phyloP scores from a whole-genome alignment of 2,797 vertebrate genomes.

The Chanos chanos region DNA sequence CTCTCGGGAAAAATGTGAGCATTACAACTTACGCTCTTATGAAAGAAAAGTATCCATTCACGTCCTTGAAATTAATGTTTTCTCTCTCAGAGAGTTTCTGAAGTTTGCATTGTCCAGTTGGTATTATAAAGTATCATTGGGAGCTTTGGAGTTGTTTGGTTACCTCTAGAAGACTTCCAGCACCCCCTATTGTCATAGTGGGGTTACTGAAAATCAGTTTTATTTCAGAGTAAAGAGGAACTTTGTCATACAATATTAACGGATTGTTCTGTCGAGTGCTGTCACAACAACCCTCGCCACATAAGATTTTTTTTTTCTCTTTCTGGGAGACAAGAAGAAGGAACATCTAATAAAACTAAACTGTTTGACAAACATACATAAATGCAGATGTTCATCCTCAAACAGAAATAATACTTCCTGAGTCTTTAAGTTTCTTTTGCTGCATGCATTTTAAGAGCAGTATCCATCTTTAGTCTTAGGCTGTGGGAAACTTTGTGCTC shows the following conservation, averaged over 20 bases:
- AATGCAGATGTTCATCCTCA: conserved; percentile 60
- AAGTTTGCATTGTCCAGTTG: conserved; percentile 14
- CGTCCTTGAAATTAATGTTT: conserved; percentile 6
- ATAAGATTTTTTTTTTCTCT: neutral
- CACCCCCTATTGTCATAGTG: conserved; percentile 72
- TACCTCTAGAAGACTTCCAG: conserved; percentile 69
- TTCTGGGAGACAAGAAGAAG: conserved; percentile 16
- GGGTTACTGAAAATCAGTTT: conserved; percentile 63
- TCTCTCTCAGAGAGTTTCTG: conserved; percentile 13
- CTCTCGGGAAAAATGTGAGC: neutral
- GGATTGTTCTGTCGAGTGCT: no score
- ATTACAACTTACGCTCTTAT: neutral
- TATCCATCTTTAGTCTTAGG: conserved; percentile 41
- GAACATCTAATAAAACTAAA: conserved; percentile 41
- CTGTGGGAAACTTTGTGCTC: no score
- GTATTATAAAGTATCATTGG: neutral
- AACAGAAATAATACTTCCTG: conserved; percentile 65
- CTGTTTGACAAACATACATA: conserved; percentile 48
- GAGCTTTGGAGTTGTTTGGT: neutral
- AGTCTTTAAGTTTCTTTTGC: conserved; percentile 64
- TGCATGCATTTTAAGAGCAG: neutral
- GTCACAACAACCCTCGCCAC: no score
- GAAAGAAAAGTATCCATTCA: conserved; percentile 4
- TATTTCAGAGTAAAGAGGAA: no score
- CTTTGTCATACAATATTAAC: no score